Base-by-base conservation (phyloP, 2,113 vertebrate genomes). In the Mesitornis unicolor region DNA sequence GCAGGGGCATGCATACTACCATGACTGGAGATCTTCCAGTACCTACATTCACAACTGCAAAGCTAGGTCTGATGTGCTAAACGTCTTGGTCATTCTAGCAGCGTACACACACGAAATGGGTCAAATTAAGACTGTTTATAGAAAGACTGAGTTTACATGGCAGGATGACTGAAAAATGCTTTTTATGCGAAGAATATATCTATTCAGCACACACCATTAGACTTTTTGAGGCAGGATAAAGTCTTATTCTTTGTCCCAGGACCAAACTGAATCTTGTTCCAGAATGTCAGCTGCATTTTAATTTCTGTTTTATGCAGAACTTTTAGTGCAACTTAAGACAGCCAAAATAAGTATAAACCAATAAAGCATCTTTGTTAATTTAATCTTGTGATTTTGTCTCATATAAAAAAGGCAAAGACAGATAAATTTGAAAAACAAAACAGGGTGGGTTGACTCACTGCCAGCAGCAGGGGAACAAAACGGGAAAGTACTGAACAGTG, bases 1-100 rank as follows among this genome's bases (percentile, higher is more conserved):
- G 91, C 86, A 81, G 77, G 60, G 60, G 47, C 69, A 78, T 28
- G 65, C 76, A 78, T 33, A 50, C 43, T 87, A 95, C 91, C 79
- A 84, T 16, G 18, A 5, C 8, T 70, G 84, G 89, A 95, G 86
- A 89, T 89, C 83, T 93, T 92, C 83, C 94, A 97, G 80, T 73
- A 80, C 92, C 86, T 92, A 65, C 86, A 88, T 29, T 86, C 83
- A 84, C 59, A 79, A 50, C 71, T 77, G 88, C 61, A 92, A 67
- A 81, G 83, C 89, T 63, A 54, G 31, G 35, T 51, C 91, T 81
- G 68, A 38, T 70, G 40, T 67, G 56, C 80, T 89, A 51, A 78
- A 68, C 53, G 51, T 59, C 64, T 83, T 56, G 64, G 64, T 74
- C 84, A 63, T 90, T 76, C 75, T 53, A 92, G 87, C 61, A 87